Base-by-base conservation (phyloP, 2,797 vertebrate species). In the Parambassis ranga region DNA sequence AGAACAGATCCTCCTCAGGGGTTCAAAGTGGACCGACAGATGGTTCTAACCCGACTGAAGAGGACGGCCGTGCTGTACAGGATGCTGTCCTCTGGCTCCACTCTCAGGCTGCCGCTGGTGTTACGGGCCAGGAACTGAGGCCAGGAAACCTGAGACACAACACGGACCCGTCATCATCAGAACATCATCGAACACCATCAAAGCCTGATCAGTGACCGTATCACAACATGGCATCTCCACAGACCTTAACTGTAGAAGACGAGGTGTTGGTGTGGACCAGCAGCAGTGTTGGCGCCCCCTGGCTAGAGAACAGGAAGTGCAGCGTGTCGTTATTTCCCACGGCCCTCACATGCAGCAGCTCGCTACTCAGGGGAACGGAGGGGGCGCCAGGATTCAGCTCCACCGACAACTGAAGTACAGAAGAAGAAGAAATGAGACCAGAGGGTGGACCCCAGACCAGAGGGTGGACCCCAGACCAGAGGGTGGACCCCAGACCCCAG, bases 251-350 rank as follows among this genome's bases (percentile, higher is more conserved):
- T 2, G 14, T 0, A 2, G 95, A 96, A 26, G 51, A 38, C 1
- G 73, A 14, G 3, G 83, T 89, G 64, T 75, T 60, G 0, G 93
- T 95, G 85, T 95, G 94, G 18, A 96, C 84, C 2, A 98, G 60
- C 31, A 98, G 86, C 55, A 93, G 90, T 0, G 95, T 61, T 0
- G 94, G 96, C 1, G 92, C 93, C 11, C 94, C 95, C 3, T 82
- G 82, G 81, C 90, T 94, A 81, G 92, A 91, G 83, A 96, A 93
- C 10, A 98, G 26, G 47, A 91, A 95, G 87, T 98, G 97, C 74
- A 98, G 87, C 0, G 94, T 96, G 89, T 96, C 95, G 0, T 67
- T 63, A 10, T 16, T 11, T 1, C 95, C 95, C 39, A 83, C 82
- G 0, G 95, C 94, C 30, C 81, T 91, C 18, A 94, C 77, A 0